These are phyloP conservation scores for Spea bombifrons DNA, from an alignment of 2,113 vertebrate genomes.

Conservation along the genomic window DNA sequence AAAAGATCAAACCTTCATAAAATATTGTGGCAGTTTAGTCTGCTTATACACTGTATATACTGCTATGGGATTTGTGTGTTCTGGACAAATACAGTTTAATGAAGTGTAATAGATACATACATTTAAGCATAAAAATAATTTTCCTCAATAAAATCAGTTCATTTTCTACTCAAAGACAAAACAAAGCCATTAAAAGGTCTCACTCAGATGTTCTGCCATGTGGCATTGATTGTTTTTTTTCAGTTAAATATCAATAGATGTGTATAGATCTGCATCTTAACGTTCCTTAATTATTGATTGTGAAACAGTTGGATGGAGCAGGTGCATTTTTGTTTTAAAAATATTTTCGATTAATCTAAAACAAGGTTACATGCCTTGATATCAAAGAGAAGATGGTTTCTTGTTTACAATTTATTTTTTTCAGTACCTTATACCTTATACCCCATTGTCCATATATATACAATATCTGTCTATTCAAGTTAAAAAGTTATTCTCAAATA, in stretches of 20 bases:
- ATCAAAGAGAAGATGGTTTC: not conserved
- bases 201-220: slow-evolving; percentile 76
- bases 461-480: too few relatives aligned
- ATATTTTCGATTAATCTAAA: not conserved
- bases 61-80: too few relatives aligned
- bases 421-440: too few relatives aligned
- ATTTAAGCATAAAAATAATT: not conserved
- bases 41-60: too few relatives aligned
- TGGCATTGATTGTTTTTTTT: slow-evolving; percentile 81
- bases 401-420: too few relatives aligned
- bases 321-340: slow-evolving; percentile 62
- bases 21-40: too few relatives aligned
- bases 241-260: slow-evolving; percentile 89
- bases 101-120: too few relatives aligned
- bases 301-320: slow-evolving; percentile 73
- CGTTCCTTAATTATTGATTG: slow-evolving; percentile 90
- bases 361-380: slow-evolving; percentile 3
- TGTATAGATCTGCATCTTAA: slow-evolving; percentile 78
- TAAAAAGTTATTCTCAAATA: too few relatives aligned
- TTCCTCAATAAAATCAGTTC: slow-evolving; percentile 81
- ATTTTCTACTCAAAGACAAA: slow-evolving; percentile 79
- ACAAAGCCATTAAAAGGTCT: slow-evolving; percentile 81
- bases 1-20: too few relatives aligned
- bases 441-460: too few relatives aligned
- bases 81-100: too few relatives aligned